phyloP scores from a whole-genome alignment of 2,888 invertebrate genomes.

The Teleogryllus oceanicus region DNA sequence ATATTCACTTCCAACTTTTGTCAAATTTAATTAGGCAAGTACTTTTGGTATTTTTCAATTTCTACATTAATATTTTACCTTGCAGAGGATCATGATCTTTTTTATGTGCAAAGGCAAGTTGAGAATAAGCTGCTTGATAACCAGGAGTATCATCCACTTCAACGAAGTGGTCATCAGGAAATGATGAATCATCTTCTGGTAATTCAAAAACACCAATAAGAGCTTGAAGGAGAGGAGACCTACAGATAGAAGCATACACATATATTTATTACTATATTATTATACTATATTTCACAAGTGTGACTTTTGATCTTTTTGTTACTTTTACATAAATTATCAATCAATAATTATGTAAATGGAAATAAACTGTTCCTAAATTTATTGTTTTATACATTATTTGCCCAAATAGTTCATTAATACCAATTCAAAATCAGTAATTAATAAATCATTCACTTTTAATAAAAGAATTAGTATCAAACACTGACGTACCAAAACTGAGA shows the following conservation, averaged over 20 bases:
- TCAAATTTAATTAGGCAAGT: neutral
- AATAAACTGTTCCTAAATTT: too few species aligned
- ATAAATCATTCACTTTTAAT: neutral
- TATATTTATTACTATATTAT: too few species aligned
- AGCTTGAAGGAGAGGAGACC: constrained; percentile 55
- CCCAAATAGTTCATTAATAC: too few species aligned
- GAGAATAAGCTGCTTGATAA: constrained; percentile 84
- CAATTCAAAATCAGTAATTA: neutral
- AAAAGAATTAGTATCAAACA: neutral
- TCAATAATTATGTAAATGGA: too few species aligned
- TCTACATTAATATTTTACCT: constrained; percentile 48
- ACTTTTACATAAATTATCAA: too few species aligned
- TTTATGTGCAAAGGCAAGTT: constrained; percentile 79
- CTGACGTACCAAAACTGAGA: constrained; percentile 48
- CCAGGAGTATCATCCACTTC: constrained; percentile 84
- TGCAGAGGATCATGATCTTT: constrained; percentile 70
- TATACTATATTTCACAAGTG: too few species aligned
- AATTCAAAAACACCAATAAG: constrained; percentile 84
- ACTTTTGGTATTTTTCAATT: neutral
- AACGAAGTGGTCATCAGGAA: constrained; percentile 76
- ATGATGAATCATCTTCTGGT: constrained; percentile 73
- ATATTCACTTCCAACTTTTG: neutral
- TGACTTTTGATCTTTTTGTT: too few species aligned
- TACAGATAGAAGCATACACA: neutral
- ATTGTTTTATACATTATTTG: too few species aligned